These are phyloP conservation scores for Falcunculus frontatus DNA, from an alignment of 2,113 vertebrate species.

Conservation along the genomic window DNA sequence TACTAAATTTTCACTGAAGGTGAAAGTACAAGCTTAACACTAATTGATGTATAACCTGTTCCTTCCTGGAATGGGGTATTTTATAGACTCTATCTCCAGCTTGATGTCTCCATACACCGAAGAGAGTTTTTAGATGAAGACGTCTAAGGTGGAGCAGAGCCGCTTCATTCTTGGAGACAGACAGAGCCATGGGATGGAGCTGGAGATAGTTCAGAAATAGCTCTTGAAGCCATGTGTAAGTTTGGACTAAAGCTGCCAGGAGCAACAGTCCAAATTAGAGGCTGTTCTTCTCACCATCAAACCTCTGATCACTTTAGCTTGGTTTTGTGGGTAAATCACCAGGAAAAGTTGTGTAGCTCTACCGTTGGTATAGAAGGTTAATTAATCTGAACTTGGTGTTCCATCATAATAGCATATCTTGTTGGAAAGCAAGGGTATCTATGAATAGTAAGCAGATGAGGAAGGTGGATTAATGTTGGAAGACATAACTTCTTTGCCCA, in stretches of 20 bases:
- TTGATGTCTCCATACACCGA: not conserved
- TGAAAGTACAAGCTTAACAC: not conserved
- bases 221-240: not conserved
- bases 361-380: not conserved
- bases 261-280: not conserved
- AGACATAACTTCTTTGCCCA: not conserved
- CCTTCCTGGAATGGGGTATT: not conserved
- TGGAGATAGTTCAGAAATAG: not conserved
- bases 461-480: not conserved
- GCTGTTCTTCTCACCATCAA: not conserved
- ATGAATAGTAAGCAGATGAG: not conserved
- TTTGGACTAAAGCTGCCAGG: not conserved
- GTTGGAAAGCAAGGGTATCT: not conserved
- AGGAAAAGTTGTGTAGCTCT: not conserved
- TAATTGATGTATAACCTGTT: not conserved
- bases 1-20: not conserved
- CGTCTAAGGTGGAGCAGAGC: not conserved
- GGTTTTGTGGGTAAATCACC: not conserved
- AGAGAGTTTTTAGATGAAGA: not conserved
- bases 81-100: not conserved
- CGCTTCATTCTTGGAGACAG: not conserved
- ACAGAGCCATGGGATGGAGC: not conserved
- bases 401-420: not conserved
- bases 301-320: not conserved
- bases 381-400: not conserved